Conservation (phyloP, 1,140 invertebrate species). For the Coelopa frigida region DNA sequence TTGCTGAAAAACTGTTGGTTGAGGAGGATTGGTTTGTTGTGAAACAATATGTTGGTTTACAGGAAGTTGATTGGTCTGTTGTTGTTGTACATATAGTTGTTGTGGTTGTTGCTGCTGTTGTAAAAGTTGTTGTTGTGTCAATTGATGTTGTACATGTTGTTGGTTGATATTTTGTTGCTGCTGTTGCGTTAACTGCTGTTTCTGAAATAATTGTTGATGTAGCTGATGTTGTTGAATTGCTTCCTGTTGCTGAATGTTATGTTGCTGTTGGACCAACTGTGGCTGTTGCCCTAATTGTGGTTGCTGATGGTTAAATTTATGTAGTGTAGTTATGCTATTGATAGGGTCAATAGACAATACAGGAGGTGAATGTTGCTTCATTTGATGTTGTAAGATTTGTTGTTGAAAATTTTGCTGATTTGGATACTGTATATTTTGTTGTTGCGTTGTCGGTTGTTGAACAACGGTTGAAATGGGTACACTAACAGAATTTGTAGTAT, state of each 20-base stretch:
- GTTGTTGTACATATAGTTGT: conserved; percentile 2
- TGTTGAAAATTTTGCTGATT: conserved; percentile 11
- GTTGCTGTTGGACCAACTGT: conserved; percentile 29
- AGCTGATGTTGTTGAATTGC: background rate
- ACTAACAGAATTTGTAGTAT: no score
- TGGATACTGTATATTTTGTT: conserved; percentile 4
- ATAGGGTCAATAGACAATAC: conserved; percentile 33
- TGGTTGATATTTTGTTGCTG: conserved; percentile 25
- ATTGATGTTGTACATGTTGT: conserved; percentile 17
- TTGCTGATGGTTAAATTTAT: background rate
- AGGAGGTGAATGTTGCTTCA: conserved; percentile 19
- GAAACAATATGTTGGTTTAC: conserved; percentile 12
- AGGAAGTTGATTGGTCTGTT: conserved; percentile 4
- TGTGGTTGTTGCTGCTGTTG: conserved; percentile 20
- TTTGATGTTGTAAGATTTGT: conserved; percentile 12
- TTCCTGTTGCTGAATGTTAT: conserved; percentile 15
- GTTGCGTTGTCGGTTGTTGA: conserved; percentile 24
- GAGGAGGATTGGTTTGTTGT: conserved; percentile 32
- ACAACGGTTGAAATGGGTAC: no score
- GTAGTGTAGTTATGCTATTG: no score
- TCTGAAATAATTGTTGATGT: background rate
- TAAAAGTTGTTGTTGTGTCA: conserved; percentile 16
- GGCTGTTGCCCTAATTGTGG: conserved; percentile 32
- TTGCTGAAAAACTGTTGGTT: conserved; percentile 38
- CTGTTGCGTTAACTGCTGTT: conserved; percentile 22